These are phyloP conservation scores for Drosophila anomelani DNA, from an alignment of 2,888 invertebrate genomes.

Conservation along the genomic window DNA sequence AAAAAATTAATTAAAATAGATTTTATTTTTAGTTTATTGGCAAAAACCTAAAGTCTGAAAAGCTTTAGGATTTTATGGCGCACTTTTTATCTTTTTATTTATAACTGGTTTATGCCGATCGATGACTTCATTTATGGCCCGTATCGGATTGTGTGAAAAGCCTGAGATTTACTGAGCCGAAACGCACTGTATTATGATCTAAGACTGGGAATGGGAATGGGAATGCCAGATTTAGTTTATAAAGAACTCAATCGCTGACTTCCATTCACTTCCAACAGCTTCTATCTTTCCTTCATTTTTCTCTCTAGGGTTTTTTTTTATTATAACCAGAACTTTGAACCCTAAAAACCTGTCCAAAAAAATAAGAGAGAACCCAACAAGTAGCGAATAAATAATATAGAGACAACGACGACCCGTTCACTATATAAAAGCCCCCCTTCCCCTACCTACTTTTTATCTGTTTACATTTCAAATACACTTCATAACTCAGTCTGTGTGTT, in stretches of 20 bases:
- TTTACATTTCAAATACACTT: conserved; percentile 57
- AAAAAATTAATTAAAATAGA: not conserved
- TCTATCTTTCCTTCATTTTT: conserved; percentile 1
- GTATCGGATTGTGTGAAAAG: conserved; percentile 32
- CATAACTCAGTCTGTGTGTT: conserved; percentile 40
- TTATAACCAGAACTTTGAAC: conserved; percentile 29
- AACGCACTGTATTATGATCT: conserved; percentile 28
- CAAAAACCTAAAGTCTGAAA: not conserved
- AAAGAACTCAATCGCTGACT: conserved; percentile 7
- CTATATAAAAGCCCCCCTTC: conserved; percentile 11
- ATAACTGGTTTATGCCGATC: conserved; percentile 37
- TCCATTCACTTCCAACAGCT: conserved; percentile 29
- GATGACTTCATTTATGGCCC: conserved; percentile 40
- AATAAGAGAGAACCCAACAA: conserved; percentile 15
- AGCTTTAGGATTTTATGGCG: conserved; percentile 21
- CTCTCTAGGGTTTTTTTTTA: not conserved
- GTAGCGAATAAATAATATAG: conserved; percentile 29
- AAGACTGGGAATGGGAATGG: conserved; percentile 5
- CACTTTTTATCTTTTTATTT: conserved; percentile 22
- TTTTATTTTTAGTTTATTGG: not conserved
- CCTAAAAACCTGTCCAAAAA: conserved; percentile 20
- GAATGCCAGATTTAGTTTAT: conserved; percentile 7
- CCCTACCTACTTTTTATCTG: conserved; percentile 38
- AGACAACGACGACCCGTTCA: conserved; percentile 17
- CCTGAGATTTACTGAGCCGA: conserved; percentile 32